Conservation (phyloP, 37 sponge, comb jelly and placozoan species). For the Mnemiopsis leidyi region DNA sequence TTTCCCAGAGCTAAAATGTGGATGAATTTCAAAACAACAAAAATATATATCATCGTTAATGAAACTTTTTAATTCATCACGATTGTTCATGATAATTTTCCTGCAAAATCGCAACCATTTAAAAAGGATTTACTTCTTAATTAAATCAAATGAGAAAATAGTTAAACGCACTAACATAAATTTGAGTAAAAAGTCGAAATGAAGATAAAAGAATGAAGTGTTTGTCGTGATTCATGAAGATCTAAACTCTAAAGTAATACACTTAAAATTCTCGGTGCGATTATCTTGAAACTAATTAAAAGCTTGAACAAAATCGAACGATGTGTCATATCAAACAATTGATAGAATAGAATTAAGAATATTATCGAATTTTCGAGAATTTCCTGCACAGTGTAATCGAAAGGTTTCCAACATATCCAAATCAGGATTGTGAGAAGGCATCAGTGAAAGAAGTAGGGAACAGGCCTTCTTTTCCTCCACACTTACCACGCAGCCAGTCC, state of each 20-base stretch:
- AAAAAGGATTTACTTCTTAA: too few relatives aligned
- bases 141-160: too few relatives aligned
- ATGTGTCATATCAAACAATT: too few relatives aligned
- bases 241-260: not conserved
- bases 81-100: too few relatives aligned
- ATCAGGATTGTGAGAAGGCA: not conserved
- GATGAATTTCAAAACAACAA: not conserved
- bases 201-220: not conserved
- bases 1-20: too few relatives aligned
- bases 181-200: not conserved
- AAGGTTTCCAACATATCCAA: not conserved
- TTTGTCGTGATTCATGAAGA: not conserved
- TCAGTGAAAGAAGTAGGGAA: conserved; percentile 14
- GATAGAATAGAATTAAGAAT: too few relatives aligned
- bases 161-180: too few relatives aligned
- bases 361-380: too few relatives aligned
- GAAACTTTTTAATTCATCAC: not conserved
- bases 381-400: too few relatives aligned
- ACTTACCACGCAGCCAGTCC: conserved; percentile 3
- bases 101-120: too few relatives aligned
- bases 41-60: not conserved
- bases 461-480: not conserved
- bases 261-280: too few relatives aligned
- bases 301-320: not conserved
- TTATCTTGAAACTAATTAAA: not conserved